phyloP scores from a whole-genome alignment of 2,113 vertebrate genomes.

The Clarias batrachus region DNA sequence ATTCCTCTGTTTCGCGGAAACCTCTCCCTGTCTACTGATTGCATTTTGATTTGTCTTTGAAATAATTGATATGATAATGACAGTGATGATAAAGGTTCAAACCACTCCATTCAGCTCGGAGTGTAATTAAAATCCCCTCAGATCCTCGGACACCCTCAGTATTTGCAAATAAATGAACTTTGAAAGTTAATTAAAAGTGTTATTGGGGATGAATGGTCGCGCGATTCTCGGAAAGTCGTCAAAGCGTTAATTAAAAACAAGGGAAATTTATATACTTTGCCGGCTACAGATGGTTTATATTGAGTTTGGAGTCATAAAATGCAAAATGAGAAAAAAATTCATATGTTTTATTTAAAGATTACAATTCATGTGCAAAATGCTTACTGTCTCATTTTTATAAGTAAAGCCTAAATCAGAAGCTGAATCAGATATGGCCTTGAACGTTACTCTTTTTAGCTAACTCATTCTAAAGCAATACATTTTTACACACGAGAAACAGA shows the following conservation, averaged over 20 bases:
- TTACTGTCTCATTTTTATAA: background rate
- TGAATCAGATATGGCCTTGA: background rate
- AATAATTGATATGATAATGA: slow-evolving; percentile 19
- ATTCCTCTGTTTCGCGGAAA: background rate
- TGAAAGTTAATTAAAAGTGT: slow-evolving; percentile 30
- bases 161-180: background rate
- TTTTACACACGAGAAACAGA: background rate
- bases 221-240: background rate
- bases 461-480: background rate
- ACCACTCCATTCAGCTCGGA: background rate
- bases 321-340: background rate
- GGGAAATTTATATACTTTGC: background rate
- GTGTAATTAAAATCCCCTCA: slow-evolving; percentile 21
- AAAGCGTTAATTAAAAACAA: background rate
- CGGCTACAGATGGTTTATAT: background rate
- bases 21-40: background rate
- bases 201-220: background rate
- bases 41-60: background rate
- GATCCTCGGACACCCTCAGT: background rate
- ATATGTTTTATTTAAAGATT: background rate
- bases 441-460: background rate
- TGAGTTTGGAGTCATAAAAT: background rate
- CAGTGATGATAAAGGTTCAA: slow-evolving; percentile 1
- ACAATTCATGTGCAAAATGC: background rate
- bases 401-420: background rate